These are phyloP conservation scores for Enteromius afrohamiltoni DNA, from an alignment of 2,797 vertebrate species.

Conservation along the genomic window DNA sequence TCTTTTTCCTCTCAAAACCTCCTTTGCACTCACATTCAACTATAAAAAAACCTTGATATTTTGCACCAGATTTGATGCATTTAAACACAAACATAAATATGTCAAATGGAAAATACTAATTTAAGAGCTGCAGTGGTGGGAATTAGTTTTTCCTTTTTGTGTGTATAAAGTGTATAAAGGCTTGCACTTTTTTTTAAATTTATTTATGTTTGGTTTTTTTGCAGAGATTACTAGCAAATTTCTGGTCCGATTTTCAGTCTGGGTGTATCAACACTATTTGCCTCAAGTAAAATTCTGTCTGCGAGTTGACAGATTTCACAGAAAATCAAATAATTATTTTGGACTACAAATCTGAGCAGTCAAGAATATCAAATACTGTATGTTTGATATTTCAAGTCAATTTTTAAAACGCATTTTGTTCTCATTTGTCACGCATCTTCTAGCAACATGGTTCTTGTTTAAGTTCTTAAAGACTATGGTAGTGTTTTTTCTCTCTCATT, in stretches of 20 bases:
- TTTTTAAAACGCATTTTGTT: too few relatives aligned
- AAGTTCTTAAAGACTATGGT: too few relatives aligned
- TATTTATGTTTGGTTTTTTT: too few relatives aligned
- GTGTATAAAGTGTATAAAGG: neutral
- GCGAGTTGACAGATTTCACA: neutral
- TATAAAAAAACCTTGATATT: neutral
- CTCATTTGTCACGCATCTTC: too few relatives aligned
- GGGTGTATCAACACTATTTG: too few relatives aligned
- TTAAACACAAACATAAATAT: neutral
- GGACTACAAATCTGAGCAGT: too few relatives aligned
- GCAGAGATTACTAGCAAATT: neutral
- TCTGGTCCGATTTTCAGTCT: neutral
- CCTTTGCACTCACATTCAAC: neutral
- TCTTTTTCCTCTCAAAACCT: neutral
- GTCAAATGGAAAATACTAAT: neutral
- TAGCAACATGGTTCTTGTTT: too few relatives aligned
- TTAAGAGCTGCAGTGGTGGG: neutral
- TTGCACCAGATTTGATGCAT: neutral
- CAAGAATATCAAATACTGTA: neutral
- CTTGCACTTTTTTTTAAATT: neutral
- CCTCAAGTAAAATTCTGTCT: neutral
- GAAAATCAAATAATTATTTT: neutral
- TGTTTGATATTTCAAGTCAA: too few relatives aligned
- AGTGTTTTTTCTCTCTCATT: too few relatives aligned
- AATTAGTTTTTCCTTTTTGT: neutral